Percentiles rank a stretch among this genome's conserved stretches.
These are phyloP conservation scores for Cuculus canorus DNA, from an alignment of 2,797 vertebrate species.

Conservation along the genomic window DNA sequence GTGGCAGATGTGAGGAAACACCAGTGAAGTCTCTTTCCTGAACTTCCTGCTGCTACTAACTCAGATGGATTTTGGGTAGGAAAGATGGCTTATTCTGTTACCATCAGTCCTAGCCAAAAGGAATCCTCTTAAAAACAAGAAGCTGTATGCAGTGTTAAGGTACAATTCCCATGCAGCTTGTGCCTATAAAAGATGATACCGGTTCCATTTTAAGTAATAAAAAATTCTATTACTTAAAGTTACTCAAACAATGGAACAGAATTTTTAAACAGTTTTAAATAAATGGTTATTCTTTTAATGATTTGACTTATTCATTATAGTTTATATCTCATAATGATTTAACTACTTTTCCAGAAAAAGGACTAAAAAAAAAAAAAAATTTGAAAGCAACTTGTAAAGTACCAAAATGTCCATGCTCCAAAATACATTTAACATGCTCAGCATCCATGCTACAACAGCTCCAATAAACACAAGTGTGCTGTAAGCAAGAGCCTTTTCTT, in stretches of 20 bases:
- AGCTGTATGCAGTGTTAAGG: neutral
- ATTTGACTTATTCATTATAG: neutral
- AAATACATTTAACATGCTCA: neutral
- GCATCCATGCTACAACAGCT: neutral
- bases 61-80: neutral
- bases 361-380: neutral
- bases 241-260: neutral
- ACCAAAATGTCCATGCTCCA: neutral
- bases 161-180: neutral
- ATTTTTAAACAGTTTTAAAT: neutral
- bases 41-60: neutral
- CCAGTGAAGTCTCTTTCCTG: neutral
- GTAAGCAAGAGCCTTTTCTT: neutral
- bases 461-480: neutral
- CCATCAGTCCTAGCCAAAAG: neutral
- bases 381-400: neutral
- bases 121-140: neutral
- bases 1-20: neutral
- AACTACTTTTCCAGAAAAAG: neutral
- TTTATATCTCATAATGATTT: neutral
- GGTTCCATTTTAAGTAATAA: neutral
- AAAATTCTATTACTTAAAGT: neutral
- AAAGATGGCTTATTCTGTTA: neutral
- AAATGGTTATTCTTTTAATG: neutral
- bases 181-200: neutral